Base-by-base conservation (phyloP, 2,113 vertebrate species). In the Urocolius indicus region DNA sequence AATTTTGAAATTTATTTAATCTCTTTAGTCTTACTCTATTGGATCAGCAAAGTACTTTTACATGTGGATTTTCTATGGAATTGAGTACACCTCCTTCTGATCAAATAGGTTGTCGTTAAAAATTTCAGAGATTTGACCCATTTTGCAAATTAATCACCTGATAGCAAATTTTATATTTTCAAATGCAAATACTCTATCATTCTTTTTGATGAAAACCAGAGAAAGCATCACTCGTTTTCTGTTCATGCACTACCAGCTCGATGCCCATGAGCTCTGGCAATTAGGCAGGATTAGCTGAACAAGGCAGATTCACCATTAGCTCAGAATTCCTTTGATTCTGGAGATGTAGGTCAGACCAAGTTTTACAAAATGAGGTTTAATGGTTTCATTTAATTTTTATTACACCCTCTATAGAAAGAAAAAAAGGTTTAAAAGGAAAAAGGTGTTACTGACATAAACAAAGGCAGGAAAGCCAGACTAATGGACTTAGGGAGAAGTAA, bases 241-340 rank as follows among this genome's bases (percentile, higher is more conserved):
- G 52, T 71, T 91, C 29, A 34, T 83, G 46, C 18, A 7, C 84
- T 76, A 57, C 66, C 34, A 89, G 27, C 38, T 61, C 19, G 3
- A 63, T 77, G 67, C 36, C 79, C 26, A 2, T 14, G 55, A 79
- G 34, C 73, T 67, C 52, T 89, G 62, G 54, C 62, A 84, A 78
- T 87, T 80, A 84, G 45, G 54, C 54, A 58, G 77, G 49, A 93
- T 85, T 74, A 93, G 78, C 63, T 77, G 78, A 92, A 86, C 51
- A 65, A 77, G 51, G 55, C 87, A 88, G 43, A 63, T 84, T 77
- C 85, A 83, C 66, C 71, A 26, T 80, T 63, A 84, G 48, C 52
- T 92, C 79, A 67, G 63, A 94, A 88, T 84, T 85, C 80, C 63
- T 90, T 91, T 95, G 59, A 86, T 90, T 95, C 72, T 67, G 55